Base-by-base conservation (phyloP, 2,113 vertebrate genomes). In the Baryphthengus martii region DNA sequence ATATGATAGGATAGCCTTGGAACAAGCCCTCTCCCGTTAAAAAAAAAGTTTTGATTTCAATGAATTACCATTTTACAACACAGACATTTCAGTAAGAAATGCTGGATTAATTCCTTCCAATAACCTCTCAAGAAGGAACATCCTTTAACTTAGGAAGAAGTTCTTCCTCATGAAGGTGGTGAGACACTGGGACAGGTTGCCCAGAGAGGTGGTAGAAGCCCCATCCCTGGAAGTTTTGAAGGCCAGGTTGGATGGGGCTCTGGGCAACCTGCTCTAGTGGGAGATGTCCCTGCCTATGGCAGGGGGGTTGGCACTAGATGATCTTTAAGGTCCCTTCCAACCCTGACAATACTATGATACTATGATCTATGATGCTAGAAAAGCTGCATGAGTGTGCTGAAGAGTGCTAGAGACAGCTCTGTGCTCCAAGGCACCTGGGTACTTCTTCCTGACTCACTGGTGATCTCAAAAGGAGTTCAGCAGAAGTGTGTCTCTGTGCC, bases 341-440 rank as follows among this genome's bases (percentile, higher is more conserved):
- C n/a, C n/a, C n/a, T n/a, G n/a, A n/a, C n/a, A n/a, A n/a, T n/a
- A n/a, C n/a, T n/a, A n/a, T n/a, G n/a, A n/a, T n/a, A n/a, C n/a
- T n/a, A n/a, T n/a, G n/a, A n/a, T 40, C 35, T 52, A 13, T 24
- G n/a, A 95, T 47, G 39, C 50, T 68, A 28, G 40, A 81, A 88
- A 67, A 62, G 45, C 65, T 82, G 28, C 49, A 58, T 28, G 68
- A 88, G 66, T 35, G 39, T 33, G 14, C 53, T 83, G 67, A 82
- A 94, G 90, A 63, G 81, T 87, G 53, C 81, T 94, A 65, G 84
- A 92, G 61, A 56, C 68, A 93, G 77, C 85, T 84, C 65, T 45
- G 84, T 58, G 33, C 91, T 94, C 55, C n/a, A 42, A 80, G 59
- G 40, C 93, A 91, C 77, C 94, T 89, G 84, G 62, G 58, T 56